Base-by-base conservation (phyloP, 2,888 invertebrate genomes). In the Tetanocera ferruginea region DNA sequence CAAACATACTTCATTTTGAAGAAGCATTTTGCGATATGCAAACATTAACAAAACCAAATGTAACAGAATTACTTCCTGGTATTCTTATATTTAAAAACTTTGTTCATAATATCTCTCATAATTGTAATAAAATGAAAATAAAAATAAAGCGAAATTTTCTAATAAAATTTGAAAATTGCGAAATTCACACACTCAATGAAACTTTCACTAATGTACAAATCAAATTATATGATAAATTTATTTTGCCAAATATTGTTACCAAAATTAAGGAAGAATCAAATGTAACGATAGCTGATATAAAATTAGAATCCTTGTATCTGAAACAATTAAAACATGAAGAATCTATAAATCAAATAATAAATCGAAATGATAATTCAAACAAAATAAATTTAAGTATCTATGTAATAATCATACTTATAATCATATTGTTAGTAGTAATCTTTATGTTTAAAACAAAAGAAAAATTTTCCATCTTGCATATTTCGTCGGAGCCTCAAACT, bases 111-210 rank as follows among this genome's bases (percentile, higher is more conserved):
- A 69, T 79, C 11, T 52, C 37, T 71, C 72, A 77, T 71, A 79
- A 77, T 51, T 76, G 74, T 49, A 75, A 77, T 37, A 77, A 74
- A 49, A 76, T 70, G 23, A 55, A 77, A 31, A 75, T 79, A 23
- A 77, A 76, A 69, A 72, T 49, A 34, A 80, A 76, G 52, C 69
- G 73, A 62, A 74, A 67, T 31, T 80, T 76, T 19, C 71, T 79
- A 34, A 49, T 80, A 69, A 79, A 80, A 76, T 80, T 79, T 17
- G 64, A 78, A 75, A 80, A 80, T 55, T 80, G 78, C 66, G 37
- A 76, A 62, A 76, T 80, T 31, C 31, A 49, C 19, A 28, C 71
- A 74, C 34, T 23, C 14, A 80, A 80, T 11, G 66, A 76, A 79
- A 79, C 72, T 11, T 79, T 64, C 75, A 37, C 66, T 8, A 78